Conservation (phyloP, 2,113 vertebrate species). For the Cyanocitta stelleri region DNA sequence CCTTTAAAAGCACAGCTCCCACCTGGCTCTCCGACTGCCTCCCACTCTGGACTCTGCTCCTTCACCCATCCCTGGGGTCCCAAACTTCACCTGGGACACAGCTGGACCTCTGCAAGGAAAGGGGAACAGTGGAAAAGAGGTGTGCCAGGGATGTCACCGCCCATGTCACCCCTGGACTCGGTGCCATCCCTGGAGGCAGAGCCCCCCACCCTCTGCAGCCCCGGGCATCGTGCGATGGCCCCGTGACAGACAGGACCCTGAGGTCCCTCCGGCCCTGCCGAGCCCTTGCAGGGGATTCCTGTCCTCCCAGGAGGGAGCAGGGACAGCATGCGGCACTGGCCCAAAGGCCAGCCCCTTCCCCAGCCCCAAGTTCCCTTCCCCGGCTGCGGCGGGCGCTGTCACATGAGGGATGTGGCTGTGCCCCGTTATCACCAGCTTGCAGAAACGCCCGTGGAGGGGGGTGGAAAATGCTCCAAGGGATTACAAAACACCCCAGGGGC, state of each 20-base stretch:
- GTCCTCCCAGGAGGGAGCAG: not conserved
- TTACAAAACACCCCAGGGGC: not conserved
- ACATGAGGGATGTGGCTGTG: not conserved
- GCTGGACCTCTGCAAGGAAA: not conserved
- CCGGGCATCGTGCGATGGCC: fast-evolving
- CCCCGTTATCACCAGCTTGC: not conserved
- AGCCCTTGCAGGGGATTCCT: not conserved
- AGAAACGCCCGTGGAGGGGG: not conserved
- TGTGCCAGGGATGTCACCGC: fast-evolving
- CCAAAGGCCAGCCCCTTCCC: not conserved
- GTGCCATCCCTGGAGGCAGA: not conserved
- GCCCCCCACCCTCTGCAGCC: fast-evolving
- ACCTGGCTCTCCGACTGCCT: not conserved
- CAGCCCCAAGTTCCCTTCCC: not conserved
- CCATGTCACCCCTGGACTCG: fast-evolving
- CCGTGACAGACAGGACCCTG: fast-evolving
- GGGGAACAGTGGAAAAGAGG: fast-evolving
- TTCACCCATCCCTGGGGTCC: not conserved
- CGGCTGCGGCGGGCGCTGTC: not conserved
- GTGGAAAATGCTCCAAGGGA: not conserved
- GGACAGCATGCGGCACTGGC: not conserved
- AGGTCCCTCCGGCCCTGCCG: fast-evolving
- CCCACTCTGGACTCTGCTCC: not conserved
- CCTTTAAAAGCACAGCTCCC: not conserved
- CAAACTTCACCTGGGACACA: fast-evolving